Percentiles rank a stretch among this genome's conserved stretches.
phyloP scores from a whole-genome alignment of 2,113 vertebrate species.

The Ailuropoda melanoleuca region DNA sequence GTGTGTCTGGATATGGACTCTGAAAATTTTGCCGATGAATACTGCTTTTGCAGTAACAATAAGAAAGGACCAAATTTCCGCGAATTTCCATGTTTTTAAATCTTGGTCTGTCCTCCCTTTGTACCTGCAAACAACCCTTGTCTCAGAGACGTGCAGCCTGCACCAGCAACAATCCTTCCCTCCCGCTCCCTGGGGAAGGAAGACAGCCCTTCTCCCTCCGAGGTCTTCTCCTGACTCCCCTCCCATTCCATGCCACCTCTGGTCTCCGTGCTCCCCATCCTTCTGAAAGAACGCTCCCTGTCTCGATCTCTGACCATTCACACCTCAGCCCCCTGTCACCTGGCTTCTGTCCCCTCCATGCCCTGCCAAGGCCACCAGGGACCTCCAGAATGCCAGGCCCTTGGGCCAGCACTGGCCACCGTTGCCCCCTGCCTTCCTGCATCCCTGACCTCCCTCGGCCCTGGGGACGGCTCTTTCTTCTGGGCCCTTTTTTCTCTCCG shows the following conservation, averaged over 20 bases:
- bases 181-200: too few species aligned
- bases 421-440: fast-evolving
- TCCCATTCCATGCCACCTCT: fast-evolving
- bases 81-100: fast-evolving
- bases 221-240: neutral
- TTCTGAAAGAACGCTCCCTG: neutral
- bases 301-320: too few species aligned
- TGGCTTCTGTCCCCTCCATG: neutral
- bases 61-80: neutral
- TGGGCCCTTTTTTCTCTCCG: fast-evolving
- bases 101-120: neutral
- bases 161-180: neutral
- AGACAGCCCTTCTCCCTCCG: too few species aligned
- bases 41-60: too few species aligned
- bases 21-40: fast-evolving
- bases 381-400: neutral
- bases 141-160: too few species aligned
- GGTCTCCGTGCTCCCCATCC: fast-evolving
- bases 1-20: neutral
- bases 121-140: fast-evolving
- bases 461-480: fast-evolving
- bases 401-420: neutral
- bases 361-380: neutral
- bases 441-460: neutral
- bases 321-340: too few species aligned